A percentile compares a stretch with the other conserved stretches of the same genome.
Evolutionary conservation across 2,797 vertebrate species (phyloP).

Genomic region (Sylvilagus floridanus): DNA sequence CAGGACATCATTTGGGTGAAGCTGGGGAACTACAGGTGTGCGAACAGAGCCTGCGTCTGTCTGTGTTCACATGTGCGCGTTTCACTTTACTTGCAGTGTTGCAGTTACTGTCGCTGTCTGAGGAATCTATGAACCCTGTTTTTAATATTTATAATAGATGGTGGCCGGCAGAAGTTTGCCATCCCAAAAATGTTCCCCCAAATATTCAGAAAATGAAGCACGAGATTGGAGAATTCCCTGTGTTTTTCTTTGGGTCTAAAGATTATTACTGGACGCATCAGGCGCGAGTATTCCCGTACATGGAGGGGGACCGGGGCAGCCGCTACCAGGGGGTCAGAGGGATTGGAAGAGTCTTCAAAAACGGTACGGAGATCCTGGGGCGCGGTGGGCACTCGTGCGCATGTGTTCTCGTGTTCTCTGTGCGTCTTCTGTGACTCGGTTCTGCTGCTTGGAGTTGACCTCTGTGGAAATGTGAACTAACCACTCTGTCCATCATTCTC

Average conservation of each 20-base stretch:
- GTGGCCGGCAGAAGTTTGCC: slow-evolving; percentile 99
- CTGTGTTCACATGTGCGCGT: slow-evolving; percentile 18
- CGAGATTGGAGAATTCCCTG: slow-evolving; percentile 98
- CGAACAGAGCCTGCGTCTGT: background rate
- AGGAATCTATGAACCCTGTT: slow-evolving; percentile 81
- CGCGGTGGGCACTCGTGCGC: too few relatives aligned
- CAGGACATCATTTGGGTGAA: slow-evolving; percentile 99
- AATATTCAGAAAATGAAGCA: slow-evolving; percentile 99
- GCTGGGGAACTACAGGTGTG: slow-evolving; percentile 97
- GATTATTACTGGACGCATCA: slow-evolving; percentile 99
- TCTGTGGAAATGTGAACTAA: background rate
- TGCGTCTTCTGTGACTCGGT: background rate
- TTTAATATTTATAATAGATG: slow-evolving; percentile 92
- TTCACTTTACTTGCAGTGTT: slow-evolving; percentile 54
- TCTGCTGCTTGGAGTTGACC: background rate
- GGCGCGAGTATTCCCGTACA: slow-evolving; percentile 97
- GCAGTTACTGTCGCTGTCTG: slow-evolving; percentile 50
- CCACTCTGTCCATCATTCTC: background rate
- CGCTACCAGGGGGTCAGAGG: slow-evolving; percentile 94
- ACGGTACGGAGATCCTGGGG: slow-evolving; percentile 87
- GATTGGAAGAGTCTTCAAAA: slow-evolving; percentile 98
- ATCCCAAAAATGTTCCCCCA: slow-evolving; percentile 96
- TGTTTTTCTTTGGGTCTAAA: slow-evolving; percentile 99
- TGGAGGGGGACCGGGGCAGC: slow-evolving; percentile 98
- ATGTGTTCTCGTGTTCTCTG: too few relatives aligned